Evolutionary conservation across 2,888 invertebrate genomes (phyloP).

Genomic region (Tholera decimalis): DNA sequence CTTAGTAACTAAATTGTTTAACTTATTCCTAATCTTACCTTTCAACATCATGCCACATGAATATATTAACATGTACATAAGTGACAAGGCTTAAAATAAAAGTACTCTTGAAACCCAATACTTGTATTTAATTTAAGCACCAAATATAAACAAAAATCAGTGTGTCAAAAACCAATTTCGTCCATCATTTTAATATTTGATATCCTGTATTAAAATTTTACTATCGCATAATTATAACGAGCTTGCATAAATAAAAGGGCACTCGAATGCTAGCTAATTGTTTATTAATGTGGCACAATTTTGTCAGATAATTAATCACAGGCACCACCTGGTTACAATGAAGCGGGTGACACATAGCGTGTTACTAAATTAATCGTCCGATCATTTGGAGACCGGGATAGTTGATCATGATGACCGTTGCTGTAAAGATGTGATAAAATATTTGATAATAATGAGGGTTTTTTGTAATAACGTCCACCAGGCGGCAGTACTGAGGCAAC

Average conservation of each 20-base stretch:
- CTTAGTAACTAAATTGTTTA: no score
- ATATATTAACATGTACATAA: no score
- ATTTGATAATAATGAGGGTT: no score
- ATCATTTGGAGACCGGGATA: slow-evolving; percentile 67
- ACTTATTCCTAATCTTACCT: no score
- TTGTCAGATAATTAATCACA: slow-evolving; percentile 76
- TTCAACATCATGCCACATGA: no score
- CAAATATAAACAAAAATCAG: slow-evolving; percentile 1
- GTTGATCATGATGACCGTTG: slow-evolving; percentile 28
- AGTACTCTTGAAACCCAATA: no score
- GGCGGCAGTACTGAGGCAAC: no score
- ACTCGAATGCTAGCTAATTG: slow-evolving; percentile 71
- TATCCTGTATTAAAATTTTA: slow-evolving; percentile 19
- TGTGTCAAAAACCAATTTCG: slow-evolving; percentile 6
- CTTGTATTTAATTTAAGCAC: no score
- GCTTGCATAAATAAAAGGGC: slow-evolving; percentile 57
- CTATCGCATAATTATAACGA: slow-evolving; percentile 35
- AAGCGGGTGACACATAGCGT: slow-evolving; percentile 76
- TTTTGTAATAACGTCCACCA: no score
- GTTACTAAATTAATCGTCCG: slow-evolving; percentile 75
- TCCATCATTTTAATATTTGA: slow-evolving; percentile 24
- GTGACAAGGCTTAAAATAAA: no score
- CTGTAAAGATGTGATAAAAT: neutral
- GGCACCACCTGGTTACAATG: slow-evolving; percentile 77
- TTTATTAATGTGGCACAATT: slow-evolving; percentile 77